Base-by-base conservation (phyloP, 2,888 invertebrate genomes). In the Trachelus stipa region DNA sequence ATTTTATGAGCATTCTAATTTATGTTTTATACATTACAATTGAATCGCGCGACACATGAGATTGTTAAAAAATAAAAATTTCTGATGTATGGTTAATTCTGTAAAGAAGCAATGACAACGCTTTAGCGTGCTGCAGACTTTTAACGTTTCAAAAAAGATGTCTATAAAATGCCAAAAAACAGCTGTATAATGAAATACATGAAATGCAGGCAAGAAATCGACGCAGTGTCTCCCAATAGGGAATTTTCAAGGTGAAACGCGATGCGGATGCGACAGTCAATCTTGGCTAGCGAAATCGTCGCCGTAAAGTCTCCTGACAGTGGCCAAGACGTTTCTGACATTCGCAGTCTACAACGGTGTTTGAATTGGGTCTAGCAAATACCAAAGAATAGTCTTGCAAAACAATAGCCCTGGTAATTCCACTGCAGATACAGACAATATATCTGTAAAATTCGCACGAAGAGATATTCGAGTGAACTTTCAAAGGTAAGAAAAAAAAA, bases 201-300 rank as follows among this genome's bases (percentile, higher is more conserved):
- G 2, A 56, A 56, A 1, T 4, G 3, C 6, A 15, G 9, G 56
- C 23, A 9, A 23, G 56, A 56, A 56, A 56, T 9, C 2, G 23
- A 23, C 56, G 23, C 23, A 23, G 23, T 40, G 56, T 23, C 6
- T 56, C 56, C 6, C 23, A 9, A 56, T 23, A 56, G 75, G 73
- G 31, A 30, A 35, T 33, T 35, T 69, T 37, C 56, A 69, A 73
- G 73, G 77, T 77, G 69, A 75, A 78, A 80, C 76, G 68, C 75
- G 73, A 34, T 73, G 37, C 40, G 69, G 69, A 68, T 33, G 12
- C 37, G 68, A 78, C 78, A 76, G 31, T 74, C 75, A 76, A 80
- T 56, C 23, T 56, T 79, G 30, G 71, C 33, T 30, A 34, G 71
- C 34, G 3, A 34, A 71, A 71, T 33, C 30, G 34, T 71, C 71